These are phyloP conservation scores for Lemur catta DNA, from an alignment of 2,797 vertebrate species.

Conservation along the genomic window DNA sequence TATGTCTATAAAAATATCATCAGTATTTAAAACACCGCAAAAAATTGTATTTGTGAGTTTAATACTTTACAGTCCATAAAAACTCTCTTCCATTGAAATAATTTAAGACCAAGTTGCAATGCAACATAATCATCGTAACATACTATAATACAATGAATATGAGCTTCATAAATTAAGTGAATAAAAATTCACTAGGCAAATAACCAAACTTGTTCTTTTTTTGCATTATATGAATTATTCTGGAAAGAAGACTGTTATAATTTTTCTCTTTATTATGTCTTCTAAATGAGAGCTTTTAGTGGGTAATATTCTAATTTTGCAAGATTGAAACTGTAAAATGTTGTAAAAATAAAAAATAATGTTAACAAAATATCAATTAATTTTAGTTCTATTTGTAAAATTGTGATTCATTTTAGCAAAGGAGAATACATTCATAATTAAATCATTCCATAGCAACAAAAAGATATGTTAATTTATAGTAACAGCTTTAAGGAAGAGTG, in stretches of 20 bases:
- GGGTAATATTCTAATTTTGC: neutral
- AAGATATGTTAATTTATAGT: slow-evolving; percentile 9
- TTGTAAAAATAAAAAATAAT: neutral
- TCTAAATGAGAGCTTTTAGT: neutral
- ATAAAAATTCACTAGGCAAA: slow-evolving; percentile 2
- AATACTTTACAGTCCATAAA: neutral
- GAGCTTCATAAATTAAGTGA: neutral
- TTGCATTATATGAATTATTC: neutral
- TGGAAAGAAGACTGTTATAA: neutral
- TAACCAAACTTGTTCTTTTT: neutral
- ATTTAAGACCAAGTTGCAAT: neutral
- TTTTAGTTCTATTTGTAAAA: slow-evolving; percentile 9
- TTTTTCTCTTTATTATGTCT: neutral
- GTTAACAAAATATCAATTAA: neutral
- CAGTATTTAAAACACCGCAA: neutral
- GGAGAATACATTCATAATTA: neutral
- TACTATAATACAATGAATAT: neutral
- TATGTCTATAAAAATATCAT: neutral
- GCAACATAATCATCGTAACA: neutral
- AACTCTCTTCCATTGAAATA: neutral
- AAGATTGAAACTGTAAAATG: neutral
- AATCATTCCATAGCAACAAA: neutral
- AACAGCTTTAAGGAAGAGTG: neutral
- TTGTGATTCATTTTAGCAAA: neutral
- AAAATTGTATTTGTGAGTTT: neutral